These are phyloP conservation scores for Sarcoramphus papa DNA, from an alignment of 2,797 vertebrate species.

Conservation along the genomic window DNA sequence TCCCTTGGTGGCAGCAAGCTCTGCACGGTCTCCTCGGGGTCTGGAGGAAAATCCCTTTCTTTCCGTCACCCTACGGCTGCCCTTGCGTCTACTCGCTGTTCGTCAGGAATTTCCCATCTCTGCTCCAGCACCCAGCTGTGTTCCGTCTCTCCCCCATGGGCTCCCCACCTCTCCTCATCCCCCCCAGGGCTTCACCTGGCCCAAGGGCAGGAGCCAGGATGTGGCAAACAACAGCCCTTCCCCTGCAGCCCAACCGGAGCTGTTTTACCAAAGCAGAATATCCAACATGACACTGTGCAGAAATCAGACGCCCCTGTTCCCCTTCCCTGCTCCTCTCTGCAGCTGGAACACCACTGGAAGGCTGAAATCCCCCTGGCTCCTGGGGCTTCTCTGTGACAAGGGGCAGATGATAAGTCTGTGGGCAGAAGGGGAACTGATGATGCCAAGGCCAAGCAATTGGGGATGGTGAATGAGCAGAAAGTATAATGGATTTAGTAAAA, in stretches of 20 bases:
- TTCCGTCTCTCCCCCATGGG: neutral
- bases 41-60: neutral
- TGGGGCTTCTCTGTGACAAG: neutral
- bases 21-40: neutral
- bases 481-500: neutral
- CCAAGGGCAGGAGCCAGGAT: neutral
- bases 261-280: neutral
- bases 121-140: neutral
- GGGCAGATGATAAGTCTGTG: neutral
- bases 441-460: neutral
- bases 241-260: neutral
- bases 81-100: neutral
- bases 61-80: neutral
- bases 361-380: neutral
- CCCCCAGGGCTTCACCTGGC: neutral
- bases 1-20: neutral
- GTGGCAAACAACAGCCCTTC: neutral
- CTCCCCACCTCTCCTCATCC: neutral
- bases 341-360: neutral
- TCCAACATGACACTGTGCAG: rapidly evolving
- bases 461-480: neutral
- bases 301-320: neutral
- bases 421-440: neutral
- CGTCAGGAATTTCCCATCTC: neutral
- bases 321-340: neutral